Conservation (phyloP, 1,140 invertebrate genomes). For the Aphidius ervi region DNA sequence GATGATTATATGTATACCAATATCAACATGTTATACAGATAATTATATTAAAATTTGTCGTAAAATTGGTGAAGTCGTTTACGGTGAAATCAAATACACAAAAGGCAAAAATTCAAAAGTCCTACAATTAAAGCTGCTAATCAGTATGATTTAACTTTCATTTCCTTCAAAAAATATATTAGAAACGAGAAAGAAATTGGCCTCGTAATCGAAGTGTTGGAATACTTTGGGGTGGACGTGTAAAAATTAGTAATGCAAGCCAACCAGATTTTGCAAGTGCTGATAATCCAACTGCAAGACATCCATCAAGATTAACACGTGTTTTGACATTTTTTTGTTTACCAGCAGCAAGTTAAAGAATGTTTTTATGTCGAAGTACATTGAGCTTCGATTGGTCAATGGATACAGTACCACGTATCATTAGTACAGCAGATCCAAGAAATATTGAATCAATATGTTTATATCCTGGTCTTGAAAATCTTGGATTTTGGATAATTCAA, state of each 20-base stretch:
- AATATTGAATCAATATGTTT: conserved; percentile 70
- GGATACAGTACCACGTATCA: conserved; percentile 83
- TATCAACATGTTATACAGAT: conserved; percentile 60
- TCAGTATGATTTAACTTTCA: too few species aligned
- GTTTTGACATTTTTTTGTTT: conserved; percentile 83
- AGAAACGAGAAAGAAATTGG: conserved; percentile 35
- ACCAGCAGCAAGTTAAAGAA: conserved; percentile 78
- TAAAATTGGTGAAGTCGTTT: conserved; percentile 91
- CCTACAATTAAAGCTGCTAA: too few species aligned
- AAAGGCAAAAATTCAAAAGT: conserved; percentile 24
- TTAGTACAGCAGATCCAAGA: conserved; percentile 66
- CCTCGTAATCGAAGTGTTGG: conserved; percentile 36
- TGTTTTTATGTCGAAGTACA: conserved; percentile 75
- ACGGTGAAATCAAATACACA: conserved; percentile 71
- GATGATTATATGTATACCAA: conserved; percentile 55
- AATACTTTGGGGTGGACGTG: conserved; percentile 44
- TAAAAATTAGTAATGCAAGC: conserved; percentile 44
- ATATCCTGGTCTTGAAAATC: conserved; percentile 58
- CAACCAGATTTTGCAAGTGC: conserved; percentile 77
- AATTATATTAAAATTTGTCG: conserved; percentile 60
- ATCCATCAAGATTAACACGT: conserved; percentile 65
- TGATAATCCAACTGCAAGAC: conserved; percentile 84
- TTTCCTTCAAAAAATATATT: too few species aligned
- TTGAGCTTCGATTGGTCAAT: conserved; percentile 95
- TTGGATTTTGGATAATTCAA: conserved; percentile 38